Base-by-base conservation (phyloP, 2,797 vertebrate genomes). In the Hippopotamyrus pictus region DNA sequence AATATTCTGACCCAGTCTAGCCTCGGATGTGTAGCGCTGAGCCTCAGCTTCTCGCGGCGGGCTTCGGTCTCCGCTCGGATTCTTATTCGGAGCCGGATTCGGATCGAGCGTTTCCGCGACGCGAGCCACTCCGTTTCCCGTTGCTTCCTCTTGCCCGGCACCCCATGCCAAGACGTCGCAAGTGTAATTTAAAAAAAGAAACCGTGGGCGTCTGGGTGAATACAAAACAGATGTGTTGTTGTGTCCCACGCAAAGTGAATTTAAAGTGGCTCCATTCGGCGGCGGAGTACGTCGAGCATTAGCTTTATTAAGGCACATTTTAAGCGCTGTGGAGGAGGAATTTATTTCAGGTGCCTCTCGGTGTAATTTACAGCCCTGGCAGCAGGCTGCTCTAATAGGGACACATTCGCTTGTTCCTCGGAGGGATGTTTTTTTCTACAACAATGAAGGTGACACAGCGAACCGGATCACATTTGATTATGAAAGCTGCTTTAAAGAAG, bases 151-250 rank as follows among this genome's bases (percentile, higher is more conserved):
- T 79, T 29, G 33, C 69, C 62, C 33, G 69, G 73, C 73, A 79
- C 73, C 73, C 41, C 73, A 44, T 41, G 73, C 33, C 73, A 79
- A 41, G 37, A 79, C 29, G 9, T 33, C 8, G 25, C 33, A 17
- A 41, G 37, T 41, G 73, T 79, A 37, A 44, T 41, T 79, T 79
- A 85, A 85, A 50, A 48, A 69, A 69, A 33, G 65, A 33, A 69
- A 33, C 65, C 41, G 82, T 84, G 37, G 54, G 54, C n/a, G 86
- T 22, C 12, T 12, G 25, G 37, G n/a, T 65, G 41, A 65, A 88
- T 88, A 62, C 17, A 62, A 44, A 62, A 65, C 54, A 88, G 86
- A 88, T 88, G 86, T 65, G 54, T 25, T 88, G n/a, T 62, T 88
- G 86, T 62, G 37, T 65, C 87, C n/a, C 62, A 69, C 62, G 54